Percentiles rank a stretch among this genome's conserved stretches.
Conservation (phyloP, 2,797 vertebrate species). For the Emydoidea blandingii region DNA sequence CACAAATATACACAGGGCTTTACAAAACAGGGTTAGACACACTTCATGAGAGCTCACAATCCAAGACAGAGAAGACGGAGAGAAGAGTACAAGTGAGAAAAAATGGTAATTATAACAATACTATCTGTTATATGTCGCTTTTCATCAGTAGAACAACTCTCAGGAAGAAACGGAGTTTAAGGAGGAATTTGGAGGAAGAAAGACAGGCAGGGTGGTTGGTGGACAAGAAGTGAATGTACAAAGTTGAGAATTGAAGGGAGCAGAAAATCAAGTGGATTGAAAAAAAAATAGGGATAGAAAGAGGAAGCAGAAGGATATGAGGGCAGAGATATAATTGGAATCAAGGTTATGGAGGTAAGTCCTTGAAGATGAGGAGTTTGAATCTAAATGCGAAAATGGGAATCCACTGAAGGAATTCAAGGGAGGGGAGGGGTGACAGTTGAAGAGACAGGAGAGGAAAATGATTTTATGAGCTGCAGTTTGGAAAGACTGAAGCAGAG, state of each 20-base stretch:
- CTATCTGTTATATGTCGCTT: not conserved
- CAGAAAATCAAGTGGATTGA: not conserved
- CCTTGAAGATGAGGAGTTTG: not conserved
- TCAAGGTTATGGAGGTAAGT: not conserved
- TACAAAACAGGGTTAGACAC: not conserved
- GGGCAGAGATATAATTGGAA: not conserved
- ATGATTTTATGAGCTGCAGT: not conserved
- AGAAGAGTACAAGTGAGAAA: not conserved
- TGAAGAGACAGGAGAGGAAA: not conserved
- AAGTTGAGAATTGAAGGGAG: not conserved
- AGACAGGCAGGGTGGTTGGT: not conserved
- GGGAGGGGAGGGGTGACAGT: not conserved
- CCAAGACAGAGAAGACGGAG: rapidly evolving
- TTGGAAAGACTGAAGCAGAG: not conserved
- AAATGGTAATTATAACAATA: not conserved
- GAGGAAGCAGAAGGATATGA: not conserved
- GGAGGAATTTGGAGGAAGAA: not conserved
- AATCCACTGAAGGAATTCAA: not conserved
- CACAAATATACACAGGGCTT: not conserved
- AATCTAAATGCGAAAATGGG: not conserved
- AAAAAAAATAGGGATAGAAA: not conserved
- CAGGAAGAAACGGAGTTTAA: not conserved
- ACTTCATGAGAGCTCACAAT: not conserved
- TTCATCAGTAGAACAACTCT: not conserved
- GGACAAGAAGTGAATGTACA: not conserved